Base-by-base conservation (phyloP, 2,113 vertebrate species). In the Phaethon lepturus region DNA sequence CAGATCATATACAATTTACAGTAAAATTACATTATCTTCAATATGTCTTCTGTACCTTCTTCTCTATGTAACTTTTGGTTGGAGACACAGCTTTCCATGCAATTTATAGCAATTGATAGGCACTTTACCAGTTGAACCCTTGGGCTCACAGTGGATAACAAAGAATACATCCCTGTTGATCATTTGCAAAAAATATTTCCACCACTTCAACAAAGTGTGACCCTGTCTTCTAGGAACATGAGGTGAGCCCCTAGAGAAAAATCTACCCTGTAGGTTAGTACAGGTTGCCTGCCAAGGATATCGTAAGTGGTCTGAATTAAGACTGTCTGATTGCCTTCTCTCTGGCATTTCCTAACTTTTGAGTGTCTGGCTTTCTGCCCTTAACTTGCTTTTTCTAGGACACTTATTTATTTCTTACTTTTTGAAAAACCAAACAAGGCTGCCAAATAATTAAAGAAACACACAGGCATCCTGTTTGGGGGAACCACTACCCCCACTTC, bases 381-480 rank as follows among this genome's bases (percentile, higher is more conserved):
- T 52, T 78, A 22, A 42, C 16, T 45, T 63, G 35, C 3, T n/a
- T 93, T 64, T 86, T 38, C 38, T 20, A 47, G 33, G 44, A 16
- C 29, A 8, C 19, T 59, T 58, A 31, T 7, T 93, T 79, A 10
- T 44, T 80, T 50, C 9, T 44, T 47, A 2, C 24, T 68, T 60
- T 72, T n/a, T 68, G 18, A 67, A 75, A 58, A 82, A 31, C 3
- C 35, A 80, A 59, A 13, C 18, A 13, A 87, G 80, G 33, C 10
- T 75, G 67, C 44, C 29, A 38, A 62, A 26, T 5, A 16, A 55
- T 3, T 13, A 38, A 50, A 63, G 17, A 44, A 62, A 56, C 6
- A 4, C 1, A 1, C 6, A n/a, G 18, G 13, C 19, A 12, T 23
- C 52, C 52, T 33, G 23, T 56, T 3, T 20, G 24, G 6, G 17